Percentiles rank a stretch among this genome's conserved stretches.
These are phyloP conservation scores for Ditula angustiorana DNA, from an alignment of 2,888 invertebrate species.

Conservation along the genomic window DNA sequence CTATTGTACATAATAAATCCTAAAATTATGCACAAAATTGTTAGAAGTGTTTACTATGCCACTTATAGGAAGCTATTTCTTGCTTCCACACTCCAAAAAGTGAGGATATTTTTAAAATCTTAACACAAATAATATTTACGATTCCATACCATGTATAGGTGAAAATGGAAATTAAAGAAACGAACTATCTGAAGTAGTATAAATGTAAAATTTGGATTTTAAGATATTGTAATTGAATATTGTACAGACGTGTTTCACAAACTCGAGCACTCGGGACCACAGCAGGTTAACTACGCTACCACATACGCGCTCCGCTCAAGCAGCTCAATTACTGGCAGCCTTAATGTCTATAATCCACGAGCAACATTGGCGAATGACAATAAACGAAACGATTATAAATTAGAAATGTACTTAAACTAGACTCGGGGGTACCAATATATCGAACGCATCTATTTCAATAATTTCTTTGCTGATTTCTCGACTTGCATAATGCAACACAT, in stretches of 20 bases:
- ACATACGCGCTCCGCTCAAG: slow-evolving; percentile 7
- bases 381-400: slow-evolving; percentile 53
- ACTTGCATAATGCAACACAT: slow-evolving; percentile 55
- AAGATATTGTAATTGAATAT: slow-evolving; percentile 32
- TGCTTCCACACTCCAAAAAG: neutral
- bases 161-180: slow-evolving; percentile 15
- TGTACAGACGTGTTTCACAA: slow-evolving; percentile 42
- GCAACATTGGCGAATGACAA: slow-evolving; percentile 49
- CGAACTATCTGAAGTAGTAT: slow-evolving; percentile 6
- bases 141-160: slow-evolving; percentile 9
- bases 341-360: slow-evolving; percentile 28
- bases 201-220: slow-evolving; percentile 11
- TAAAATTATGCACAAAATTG: slow-evolving; percentile 59
- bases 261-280: slow-evolving; percentile 49
- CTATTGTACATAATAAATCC: slow-evolving; percentile 52
- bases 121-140: slow-evolving; percentile 1
- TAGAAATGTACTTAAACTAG: slow-evolving; percentile 58
- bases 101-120: slow-evolving; percentile 43
- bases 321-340: slow-evolving; percentile 15
- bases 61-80: slow-evolving; percentile 42
- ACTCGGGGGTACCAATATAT: slow-evolving; percentile 50
- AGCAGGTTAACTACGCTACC: slow-evolving; percentile 11
- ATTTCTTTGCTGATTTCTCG: slow-evolving; percentile 36
- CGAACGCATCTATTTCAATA: slow-evolving; percentile 30
- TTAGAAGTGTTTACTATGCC: slow-evolving; percentile 46